phyloP scores from a whole-genome alignment of 2,113 vertebrate species.

The Raja brachyura region DNA sequence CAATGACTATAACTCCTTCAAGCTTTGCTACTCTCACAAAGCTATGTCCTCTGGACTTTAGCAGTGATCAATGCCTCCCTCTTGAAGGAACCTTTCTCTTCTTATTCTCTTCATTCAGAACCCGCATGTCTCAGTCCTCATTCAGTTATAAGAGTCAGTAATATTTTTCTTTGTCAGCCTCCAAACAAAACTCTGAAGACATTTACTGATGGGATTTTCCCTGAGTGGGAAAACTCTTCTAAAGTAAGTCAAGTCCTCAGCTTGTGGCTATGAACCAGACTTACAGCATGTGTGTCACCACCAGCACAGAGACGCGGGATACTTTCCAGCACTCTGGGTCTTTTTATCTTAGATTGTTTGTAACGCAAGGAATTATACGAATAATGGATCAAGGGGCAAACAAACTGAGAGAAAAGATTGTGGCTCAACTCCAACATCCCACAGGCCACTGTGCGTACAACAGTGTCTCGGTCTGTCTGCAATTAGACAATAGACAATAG shows the following conservation, averaged over 20 bases:
- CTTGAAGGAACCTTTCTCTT: neutral
- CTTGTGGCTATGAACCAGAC: neutral
- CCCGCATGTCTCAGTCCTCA: neutral
- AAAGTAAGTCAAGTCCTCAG: neutral
- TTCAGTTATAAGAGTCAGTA: neutral
- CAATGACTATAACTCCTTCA: no score
- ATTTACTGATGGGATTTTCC: neutral
- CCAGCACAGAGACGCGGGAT: neutral
- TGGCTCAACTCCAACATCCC: neutral
- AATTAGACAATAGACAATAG: no score
- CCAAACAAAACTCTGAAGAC: neutral
- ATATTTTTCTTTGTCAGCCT: neutral
- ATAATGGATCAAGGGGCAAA: neutral
- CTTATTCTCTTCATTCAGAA: neutral
- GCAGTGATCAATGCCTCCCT: no score
- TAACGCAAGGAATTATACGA: neutral
- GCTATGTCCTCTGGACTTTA: no score
- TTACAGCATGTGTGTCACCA: neutral
- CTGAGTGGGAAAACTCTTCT: neutral
- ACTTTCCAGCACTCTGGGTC: neutral
- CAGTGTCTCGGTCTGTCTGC: neutral
- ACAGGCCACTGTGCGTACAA: neutral
- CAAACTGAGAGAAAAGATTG: neutral
- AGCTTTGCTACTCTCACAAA: no score
- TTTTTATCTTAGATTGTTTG: no score